These are phyloP conservation scores for Tromatobia lineatoria DNA, from an alignment of 2,888 invertebrate species.

Conservation along the genomic window DNA sequence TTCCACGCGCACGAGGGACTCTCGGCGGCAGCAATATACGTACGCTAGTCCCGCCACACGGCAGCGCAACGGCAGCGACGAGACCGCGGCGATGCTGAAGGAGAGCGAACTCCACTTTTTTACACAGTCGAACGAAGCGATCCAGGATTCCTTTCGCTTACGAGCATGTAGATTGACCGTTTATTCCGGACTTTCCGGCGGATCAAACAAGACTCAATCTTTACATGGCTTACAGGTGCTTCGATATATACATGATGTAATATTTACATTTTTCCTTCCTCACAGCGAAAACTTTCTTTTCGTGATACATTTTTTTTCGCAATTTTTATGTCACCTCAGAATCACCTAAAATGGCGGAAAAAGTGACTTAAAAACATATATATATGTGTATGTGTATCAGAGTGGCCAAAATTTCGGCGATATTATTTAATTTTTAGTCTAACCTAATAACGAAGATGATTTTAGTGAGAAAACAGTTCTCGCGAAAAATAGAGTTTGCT, in stretches of 20 bases:
- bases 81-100: conserved; percentile 40
- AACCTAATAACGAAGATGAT: too few species aligned
- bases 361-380: too few species aligned
- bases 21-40: conserved; percentile 3
- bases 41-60: conserved; percentile 46
- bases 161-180: conserved; percentile 36
- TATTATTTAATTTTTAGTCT: too few species aligned
- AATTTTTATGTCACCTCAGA: too few species aligned
- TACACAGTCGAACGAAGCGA: conserved; percentile 30
- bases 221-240: neutral
- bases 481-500: too few species aligned
- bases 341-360: too few species aligned
- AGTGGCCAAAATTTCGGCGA: too few species aligned
- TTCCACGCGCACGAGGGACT: conserved; percentile 54
- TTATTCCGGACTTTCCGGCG: conserved; percentile 24
- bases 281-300: neutral
- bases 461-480: too few species aligned
- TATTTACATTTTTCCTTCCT: neutral
- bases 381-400: too few species aligned
- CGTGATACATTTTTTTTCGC: too few species aligned
- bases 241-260: neutral
- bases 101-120: conserved; percentile 60
- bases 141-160: conserved; percentile 60
- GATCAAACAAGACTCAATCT: neutral
- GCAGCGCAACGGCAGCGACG: conserved; percentile 42